Evolutionary conservation across 2,888 invertebrate genomes (phyloP).

Genomic region (Hydropsyche betteni): DNA sequence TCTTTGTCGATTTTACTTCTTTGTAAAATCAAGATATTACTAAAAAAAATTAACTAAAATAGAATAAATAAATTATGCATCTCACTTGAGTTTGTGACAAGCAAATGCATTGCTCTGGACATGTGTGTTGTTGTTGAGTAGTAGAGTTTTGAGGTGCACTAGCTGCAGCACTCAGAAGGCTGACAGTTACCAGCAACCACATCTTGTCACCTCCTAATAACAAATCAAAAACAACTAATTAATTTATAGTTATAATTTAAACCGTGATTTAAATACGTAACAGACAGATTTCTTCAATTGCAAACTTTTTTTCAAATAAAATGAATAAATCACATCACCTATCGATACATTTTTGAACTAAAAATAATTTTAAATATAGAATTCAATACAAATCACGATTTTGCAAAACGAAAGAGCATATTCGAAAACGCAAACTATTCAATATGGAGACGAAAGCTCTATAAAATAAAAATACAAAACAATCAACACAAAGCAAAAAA

Average conservation of each 20-base stretch:
- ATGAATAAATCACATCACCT: too few species aligned
- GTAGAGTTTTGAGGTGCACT: constrained; percentile 42
- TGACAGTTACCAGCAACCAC: constrained; percentile 46
- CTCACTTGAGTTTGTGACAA: constrained; percentile 80
- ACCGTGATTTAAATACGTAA: too few species aligned
- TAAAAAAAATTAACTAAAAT: background rate
- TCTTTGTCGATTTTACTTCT: background rate
- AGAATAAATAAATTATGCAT: background rate
- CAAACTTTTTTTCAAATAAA: too few species aligned
- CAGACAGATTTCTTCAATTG: too few species aligned
- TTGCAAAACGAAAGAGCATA: background rate
- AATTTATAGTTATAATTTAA: background rate
- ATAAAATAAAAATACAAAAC: background rate
- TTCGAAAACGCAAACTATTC: background rate
- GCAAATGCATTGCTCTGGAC: constrained; percentile 86
- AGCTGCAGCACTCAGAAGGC: constrained; percentile 44
- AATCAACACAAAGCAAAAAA: background rate
- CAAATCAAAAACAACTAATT: background rate
- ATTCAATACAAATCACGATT: too few species aligned
- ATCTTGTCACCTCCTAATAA: constrained; percentile 40
- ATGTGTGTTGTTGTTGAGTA: constrained; percentile 64
- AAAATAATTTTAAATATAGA: too few species aligned
- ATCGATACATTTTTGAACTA: too few species aligned
- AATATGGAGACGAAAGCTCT: background rate
- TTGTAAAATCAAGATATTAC: background rate